Evolutionary conservation across 2,113 vertebrate species (phyloP).

Genomic region (Corythornis madagascariensis): DNA sequence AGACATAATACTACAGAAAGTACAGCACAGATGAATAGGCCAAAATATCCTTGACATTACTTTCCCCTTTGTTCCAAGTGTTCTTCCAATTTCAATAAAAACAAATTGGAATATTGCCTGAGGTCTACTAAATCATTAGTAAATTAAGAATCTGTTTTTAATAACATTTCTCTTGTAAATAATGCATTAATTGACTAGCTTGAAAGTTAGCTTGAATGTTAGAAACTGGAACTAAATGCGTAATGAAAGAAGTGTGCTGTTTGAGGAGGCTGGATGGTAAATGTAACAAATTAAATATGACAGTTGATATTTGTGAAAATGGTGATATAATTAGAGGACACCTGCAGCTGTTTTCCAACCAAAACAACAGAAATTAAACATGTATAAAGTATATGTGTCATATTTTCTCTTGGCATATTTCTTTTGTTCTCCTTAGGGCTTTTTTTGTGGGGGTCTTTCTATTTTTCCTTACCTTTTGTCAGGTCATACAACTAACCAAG

Average conservation of each 20-base stretch:
- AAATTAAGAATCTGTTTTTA: constrained; percentile 98
- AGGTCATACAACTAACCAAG: constrained; percentile 43
- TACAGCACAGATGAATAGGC: constrained; percentile 50
- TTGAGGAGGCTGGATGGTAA: constrained; percentile 77
- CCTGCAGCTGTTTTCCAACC: constrained; percentile 84
- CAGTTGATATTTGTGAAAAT: constrained; percentile 87
- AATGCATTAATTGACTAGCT: constrained; percentile 94
- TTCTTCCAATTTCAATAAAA: constrained; percentile 86
- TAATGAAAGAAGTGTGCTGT: constrained; percentile 80
- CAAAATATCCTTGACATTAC: constrained; percentile 68
- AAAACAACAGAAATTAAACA: constrained; percentile 87
- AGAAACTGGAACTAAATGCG: constrained; percentile 80
- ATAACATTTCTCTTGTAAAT: constrained; percentile 98
- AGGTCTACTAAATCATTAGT: constrained; percentile 94
- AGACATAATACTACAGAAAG: constrained; percentile 57
- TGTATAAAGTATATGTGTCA: constrained; percentile 75
- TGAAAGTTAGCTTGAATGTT: constrained; percentile 89
- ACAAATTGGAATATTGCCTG: constrained; percentile 91
- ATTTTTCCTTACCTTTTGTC: constrained; percentile 30
- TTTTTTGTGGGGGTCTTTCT: constrained; percentile 18
- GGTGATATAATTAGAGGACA: constrained; percentile 86
- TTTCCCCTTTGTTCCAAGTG: constrained; percentile 71
- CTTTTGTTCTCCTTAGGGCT: constrained; percentile 67
- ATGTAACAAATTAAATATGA: constrained; percentile 84
- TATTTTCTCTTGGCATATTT: constrained; percentile 69